These are phyloP conservation scores for Callimorpha dominula DNA, from an alignment of 2,888 invertebrate genomes.

Conservation along the genomic window DNA sequence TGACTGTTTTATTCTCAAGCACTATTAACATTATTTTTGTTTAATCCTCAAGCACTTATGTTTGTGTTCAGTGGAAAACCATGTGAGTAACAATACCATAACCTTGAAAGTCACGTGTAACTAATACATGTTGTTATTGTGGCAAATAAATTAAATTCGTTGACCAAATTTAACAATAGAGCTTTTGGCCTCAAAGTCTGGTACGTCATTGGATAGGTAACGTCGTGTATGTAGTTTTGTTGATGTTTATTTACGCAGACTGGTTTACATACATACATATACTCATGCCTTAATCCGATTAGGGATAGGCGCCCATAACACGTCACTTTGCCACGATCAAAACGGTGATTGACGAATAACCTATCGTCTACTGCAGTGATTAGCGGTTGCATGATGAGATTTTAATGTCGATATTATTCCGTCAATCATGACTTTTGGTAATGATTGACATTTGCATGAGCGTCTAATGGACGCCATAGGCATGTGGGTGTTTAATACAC, in stretches of 20 bases:
- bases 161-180: conserved; percentile 35
- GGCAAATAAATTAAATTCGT: conserved; percentile 29
- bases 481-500: too few relatives aligned
- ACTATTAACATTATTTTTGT: too few relatives aligned
- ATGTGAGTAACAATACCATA: conserved; percentile 6
- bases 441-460: too few relatives aligned
- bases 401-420: too few relatives aligned
- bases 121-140: conserved; percentile 26
- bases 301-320: too few relatives aligned
- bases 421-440: too few relatives aligned
- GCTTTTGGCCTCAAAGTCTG: conserved; percentile 27
- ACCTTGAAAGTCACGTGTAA: conserved; percentile 34
- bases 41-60: background rate
- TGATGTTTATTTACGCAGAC: background rate
- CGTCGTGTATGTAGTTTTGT: background rate
- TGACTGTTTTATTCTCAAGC: background rate
- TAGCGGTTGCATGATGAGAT: too few relatives aligned
- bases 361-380: too few relatives aligned
- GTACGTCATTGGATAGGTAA: conserved; percentile 10
- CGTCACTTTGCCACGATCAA: too few relatives aligned
- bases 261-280: background rate
- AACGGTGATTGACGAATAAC: too few relatives aligned
- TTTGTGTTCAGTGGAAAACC: background rate
- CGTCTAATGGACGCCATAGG: too few relatives aligned
- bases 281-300: too few relatives aligned